phyloP scores from a whole-genome alignment of 2,797 vertebrate species.

The Allobates femoralis region DNA sequence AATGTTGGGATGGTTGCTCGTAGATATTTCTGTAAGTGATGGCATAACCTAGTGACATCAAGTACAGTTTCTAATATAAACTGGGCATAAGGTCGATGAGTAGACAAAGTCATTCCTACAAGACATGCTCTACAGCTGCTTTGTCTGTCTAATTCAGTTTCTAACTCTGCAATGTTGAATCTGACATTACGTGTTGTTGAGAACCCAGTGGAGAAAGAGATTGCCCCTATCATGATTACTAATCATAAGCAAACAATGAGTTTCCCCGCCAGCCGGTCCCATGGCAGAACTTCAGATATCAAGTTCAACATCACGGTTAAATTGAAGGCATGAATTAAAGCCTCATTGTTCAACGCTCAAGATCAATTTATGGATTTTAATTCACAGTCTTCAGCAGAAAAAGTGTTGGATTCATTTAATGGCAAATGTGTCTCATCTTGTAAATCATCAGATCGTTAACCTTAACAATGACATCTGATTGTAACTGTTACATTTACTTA shows the following conservation, averaged over 20 bases:
- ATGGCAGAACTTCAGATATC: not conserved
- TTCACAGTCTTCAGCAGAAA: constrained; percentile 64
- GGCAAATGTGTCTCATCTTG: constrained; percentile 69
- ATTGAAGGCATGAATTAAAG: constrained; percentile 61
- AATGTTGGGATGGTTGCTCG: too few relatives aligned
- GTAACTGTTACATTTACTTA: constrained; percentile 68
- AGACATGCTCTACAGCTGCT: not conserved
- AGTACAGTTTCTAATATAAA: not conserved
- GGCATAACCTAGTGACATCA: not conserved
- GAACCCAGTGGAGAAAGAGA: not conserved
- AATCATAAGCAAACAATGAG: not conserved
- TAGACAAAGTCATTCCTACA: not conserved
- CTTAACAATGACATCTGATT: constrained; percentile 68
- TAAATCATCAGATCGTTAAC: constrained; percentile 74
- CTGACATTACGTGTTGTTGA: not conserved
- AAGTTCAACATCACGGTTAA: not conserved
- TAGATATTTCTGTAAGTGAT: too few relatives aligned
- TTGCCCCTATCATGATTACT: not conserved
- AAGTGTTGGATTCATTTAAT: constrained; percentile 71
- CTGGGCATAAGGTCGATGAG: not conserved
- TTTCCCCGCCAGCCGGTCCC: not conserved
- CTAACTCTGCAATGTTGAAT: not conserved
- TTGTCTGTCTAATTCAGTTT: not conserved
- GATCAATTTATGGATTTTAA: constrained; percentile 72
- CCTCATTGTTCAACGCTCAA: constrained; percentile 66